Base-by-base conservation (phyloP, 2,797 vertebrate species). In the Falco naumanni region DNA sequence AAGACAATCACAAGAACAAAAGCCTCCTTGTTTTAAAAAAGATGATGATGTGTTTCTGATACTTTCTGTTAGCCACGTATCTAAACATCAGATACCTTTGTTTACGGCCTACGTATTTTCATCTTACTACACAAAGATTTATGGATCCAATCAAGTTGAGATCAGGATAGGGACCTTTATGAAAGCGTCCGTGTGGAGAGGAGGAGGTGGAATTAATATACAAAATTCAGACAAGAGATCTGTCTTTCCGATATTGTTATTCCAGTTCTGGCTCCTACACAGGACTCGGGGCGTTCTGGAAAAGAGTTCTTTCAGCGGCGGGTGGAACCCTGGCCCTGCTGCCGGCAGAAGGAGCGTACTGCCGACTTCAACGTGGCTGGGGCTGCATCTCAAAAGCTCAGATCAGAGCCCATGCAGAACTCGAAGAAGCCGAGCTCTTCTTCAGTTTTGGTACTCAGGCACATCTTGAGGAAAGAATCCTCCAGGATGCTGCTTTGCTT, bases 1-100 rank as follows among this genome's bases (percentile, higher is more conserved):
- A 87, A 96, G 96, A 96, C 91, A 97, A 97, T 96, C 88, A 93
- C 84, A 65, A 74, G 93, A 94, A 97, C 95, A 97, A 97, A 96
- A 94, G 87, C 48, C 54, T 92, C 81, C 86, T 95, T 95, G 93
- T 95, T 95, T 84, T 79, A 63, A 84, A 88, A 75, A 89, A 84
- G 75, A 91, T 95, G 92, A 96, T 95, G 95, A 96, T 88, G 94
- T 96, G 92, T 77, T 89, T 91, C 92, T 94, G 95, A 96, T 95
- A 80, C 61, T 77, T 95, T 91, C 90, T 97, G 94, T 65, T 95
- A 94, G 89, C 85, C 78, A 64, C 51, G 53, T 79, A 94, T 68
- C 54, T 75, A 87, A 96, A 96, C 93, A 91, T 83, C 77, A 80
- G 93, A 87, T 68, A 84, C 78, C 88, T 95, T 81, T 53, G 2